These are phyloP conservation scores for Caenorhabditis virilis DNA, from an alignment of 2,888 invertebrate genomes.

Conservation along the genomic window DNA sequence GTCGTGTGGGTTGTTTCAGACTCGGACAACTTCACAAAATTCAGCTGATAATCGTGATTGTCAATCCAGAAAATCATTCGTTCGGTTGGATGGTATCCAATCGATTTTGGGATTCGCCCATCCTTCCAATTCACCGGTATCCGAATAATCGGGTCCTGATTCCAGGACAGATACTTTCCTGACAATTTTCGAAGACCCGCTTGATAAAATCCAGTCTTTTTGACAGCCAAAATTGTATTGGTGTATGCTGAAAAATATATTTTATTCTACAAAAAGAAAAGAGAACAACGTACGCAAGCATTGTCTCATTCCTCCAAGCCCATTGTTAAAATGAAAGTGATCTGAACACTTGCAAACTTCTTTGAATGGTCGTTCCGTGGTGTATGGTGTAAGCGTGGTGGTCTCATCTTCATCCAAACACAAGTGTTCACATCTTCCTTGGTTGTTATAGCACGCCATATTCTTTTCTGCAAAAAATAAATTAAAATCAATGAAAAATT, in stretches of 20 bases:
- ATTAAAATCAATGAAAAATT: too few species aligned
- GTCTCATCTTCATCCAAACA: not conserved
- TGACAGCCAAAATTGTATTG: not conserved
- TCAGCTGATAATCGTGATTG: not conserved
- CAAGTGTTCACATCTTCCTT: constrained; percentile 3
- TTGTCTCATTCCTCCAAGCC: not conserved
- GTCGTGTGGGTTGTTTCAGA: not conserved
- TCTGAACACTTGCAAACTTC: not conserved
- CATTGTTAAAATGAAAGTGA: not conserved
- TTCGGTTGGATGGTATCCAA: not conserved
- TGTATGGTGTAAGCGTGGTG: not conserved
- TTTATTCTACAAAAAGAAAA: not conserved
- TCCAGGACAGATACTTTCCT: not conserved
- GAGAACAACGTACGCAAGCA: not conserved
- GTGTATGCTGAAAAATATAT: not conserved
- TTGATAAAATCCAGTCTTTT: not conserved
- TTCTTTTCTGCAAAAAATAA: not conserved
- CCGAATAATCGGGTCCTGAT: constrained; percentile 2
- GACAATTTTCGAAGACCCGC: not conserved
- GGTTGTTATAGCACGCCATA: not conserved
- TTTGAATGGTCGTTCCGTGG: not conserved
- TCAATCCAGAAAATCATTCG: constrained; percentile 6
- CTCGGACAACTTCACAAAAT: not conserved
- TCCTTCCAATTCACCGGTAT: not conserved
- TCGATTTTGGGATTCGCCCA: not conserved